Base-by-base conservation (phyloP, 2,113 vertebrate genomes). In the Neolamprologus fasciatus region DNA sequence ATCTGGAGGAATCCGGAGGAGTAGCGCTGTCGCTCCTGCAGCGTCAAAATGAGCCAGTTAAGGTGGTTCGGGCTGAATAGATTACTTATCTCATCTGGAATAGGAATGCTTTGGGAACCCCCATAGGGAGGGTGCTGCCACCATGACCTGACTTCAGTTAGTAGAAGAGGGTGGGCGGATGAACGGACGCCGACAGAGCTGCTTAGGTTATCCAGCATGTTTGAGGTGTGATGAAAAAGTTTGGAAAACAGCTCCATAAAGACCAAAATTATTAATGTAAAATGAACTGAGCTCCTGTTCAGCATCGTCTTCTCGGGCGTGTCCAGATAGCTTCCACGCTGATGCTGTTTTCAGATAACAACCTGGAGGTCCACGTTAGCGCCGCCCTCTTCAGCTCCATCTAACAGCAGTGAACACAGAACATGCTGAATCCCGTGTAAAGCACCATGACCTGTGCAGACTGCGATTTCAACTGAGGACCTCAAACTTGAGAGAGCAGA, bases 291-390 rank as follows among this genome's bases (percentile, higher is more conserved):
- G 26, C 23, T 76, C 9, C 71, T 19, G 71, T 50, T 76, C 21
- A 76, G 40, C 37, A 16, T 47, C 2, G 2, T 31, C 42, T 76
- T 76, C 40, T 47, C 23, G 0, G 23, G 40, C 3, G 1, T 10
- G 14, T 73, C 37, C 21, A 1, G 37, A 26, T 7, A 0, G 40
- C 3, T 47, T 28, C 23, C 13, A 45, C 9, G 0, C 0, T 76
- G 37, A 26, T 17, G 21, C 5, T 2, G 1, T 17, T 45, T 73
- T 45, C 11, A 45, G 8, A 73, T 26, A 6, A 26, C 13, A 16
- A 6, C 68, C 68, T 10, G 68, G 68, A 17, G 23, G 68, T 45
- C 35, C 1, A 28, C 4, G 1, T 73, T 73, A 17, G 14, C 14
- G 3, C 14, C 6, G 9, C 6, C 21, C 1, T 7, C 66, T 26